Percentiles rank a stretch among this genome's conserved stretches.
phyloP scores from a whole-genome alignment of 2,888 invertebrate species.

The Hymenopus coronatus region DNA sequence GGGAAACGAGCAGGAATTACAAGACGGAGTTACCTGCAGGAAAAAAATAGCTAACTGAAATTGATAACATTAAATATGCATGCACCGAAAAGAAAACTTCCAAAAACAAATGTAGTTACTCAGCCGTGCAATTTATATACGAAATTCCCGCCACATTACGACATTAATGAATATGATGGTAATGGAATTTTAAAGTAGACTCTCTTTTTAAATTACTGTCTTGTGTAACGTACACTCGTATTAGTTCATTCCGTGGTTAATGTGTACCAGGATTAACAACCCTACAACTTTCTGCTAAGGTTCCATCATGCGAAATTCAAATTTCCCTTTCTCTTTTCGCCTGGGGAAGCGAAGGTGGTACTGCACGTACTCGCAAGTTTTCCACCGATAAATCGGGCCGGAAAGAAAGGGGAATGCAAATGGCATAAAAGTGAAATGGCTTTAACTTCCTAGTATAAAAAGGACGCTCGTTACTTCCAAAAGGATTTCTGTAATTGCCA shows the following conservation, averaged over 20 bases:
- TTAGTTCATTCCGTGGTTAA: conserved; percentile 14
- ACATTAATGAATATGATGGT: conserved; percentile 12
- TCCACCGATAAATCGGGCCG: background rate
- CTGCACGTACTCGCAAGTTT: background rate
- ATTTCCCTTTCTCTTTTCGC: background rate
- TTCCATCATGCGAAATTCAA: conserved; percentile 13
- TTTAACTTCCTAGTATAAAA: conserved; percentile 29
- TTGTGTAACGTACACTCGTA: conserved; percentile 11
- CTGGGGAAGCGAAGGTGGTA: background rate
- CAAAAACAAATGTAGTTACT: conserved; percentile 9
- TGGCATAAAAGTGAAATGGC: conserved; percentile 22
- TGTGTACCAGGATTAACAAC: conserved; percentile 4
- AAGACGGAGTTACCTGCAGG: background rate
- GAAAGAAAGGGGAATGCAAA: background rate
- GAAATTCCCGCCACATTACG: conserved; percentile 13
- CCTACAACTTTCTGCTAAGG: conserved; percentile 2
- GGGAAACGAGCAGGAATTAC: background rate
- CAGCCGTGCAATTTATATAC: conserved; percentile 13
- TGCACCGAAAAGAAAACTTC: background rate
- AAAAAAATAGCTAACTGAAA: background rate
- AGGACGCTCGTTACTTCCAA: conserved; percentile 6
- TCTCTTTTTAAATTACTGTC: conserved; percentile 12
- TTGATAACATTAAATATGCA: background rate
- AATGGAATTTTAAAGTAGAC: conserved; percentile 22
- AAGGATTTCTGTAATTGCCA: conserved; percentile 9